phyloP scores from a whole-genome alignment of 2,797 vertebrate species.

The Selene dorsalis region DNA sequence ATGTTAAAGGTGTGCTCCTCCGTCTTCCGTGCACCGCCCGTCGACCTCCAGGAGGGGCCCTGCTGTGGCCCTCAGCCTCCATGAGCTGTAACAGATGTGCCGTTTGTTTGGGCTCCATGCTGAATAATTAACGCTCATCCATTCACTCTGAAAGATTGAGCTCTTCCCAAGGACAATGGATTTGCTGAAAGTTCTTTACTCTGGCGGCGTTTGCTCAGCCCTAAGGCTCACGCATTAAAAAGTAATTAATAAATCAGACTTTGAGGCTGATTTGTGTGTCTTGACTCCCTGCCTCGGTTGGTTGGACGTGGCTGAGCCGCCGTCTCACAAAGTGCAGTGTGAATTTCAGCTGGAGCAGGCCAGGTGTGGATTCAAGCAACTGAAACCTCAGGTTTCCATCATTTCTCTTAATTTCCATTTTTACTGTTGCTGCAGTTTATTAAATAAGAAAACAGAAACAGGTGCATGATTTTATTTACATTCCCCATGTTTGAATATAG shows the following conservation, averaged over 20 bases:
- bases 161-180: slow-evolving; percentile 65
- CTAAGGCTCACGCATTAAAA: slow-evolving; percentile 58
- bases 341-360: background rate
- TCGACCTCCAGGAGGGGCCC: slow-evolving; percentile 26
- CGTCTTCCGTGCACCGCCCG: background rate
- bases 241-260: slow-evolving; percentile 65
- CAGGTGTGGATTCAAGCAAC: background rate
- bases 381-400: background rate
- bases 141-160: slow-evolving; percentile 62
- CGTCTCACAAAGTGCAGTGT: background rate
- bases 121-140: slow-evolving; percentile 75
- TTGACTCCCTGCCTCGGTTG: slow-evolving; percentile 20
- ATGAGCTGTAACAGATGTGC: slow-evolving; percentile 19
- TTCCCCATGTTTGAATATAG: background rate
- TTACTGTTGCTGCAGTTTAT: background rate
- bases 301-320: background rate
- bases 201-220: slow-evolving; percentile 41
- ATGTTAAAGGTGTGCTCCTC: slow-evolving; percentile 38
- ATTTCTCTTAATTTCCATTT: background rate
- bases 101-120: slow-evolving; percentile 45
- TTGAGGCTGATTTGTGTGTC: slow-evolving; percentile 38
- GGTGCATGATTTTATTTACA: background rate
- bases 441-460: background rate
- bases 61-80: background rate
- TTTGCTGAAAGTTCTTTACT: slow-evolving; percentile 58